These are phyloP conservation scores for Pristionchus mayeri DNA, from an alignment of 2,888 invertebrate species.

Conservation along the genomic window DNA sequence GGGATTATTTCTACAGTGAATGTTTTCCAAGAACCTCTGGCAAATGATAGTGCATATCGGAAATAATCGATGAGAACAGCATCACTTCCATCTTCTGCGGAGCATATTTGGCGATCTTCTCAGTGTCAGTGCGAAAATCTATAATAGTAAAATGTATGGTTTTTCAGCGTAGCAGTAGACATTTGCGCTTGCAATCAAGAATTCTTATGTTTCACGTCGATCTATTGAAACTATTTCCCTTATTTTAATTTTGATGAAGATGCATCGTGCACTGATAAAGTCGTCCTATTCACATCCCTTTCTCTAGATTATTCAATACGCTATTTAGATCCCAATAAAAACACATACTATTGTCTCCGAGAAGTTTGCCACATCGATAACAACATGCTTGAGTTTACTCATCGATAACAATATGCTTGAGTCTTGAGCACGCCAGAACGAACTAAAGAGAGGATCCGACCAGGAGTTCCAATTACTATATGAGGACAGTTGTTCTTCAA, in stretches of 20 bases:
- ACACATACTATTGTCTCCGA: constrained; percentile 89
- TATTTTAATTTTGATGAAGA: no score
- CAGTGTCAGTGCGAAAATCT: neutral
- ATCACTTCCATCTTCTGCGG: neutral
- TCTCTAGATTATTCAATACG: neutral
- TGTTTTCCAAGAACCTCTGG: neutral
- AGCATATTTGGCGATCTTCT: neutral
- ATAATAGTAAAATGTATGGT: no score
- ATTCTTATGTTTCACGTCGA: no score
- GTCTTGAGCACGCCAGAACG: constrained; percentile 92
- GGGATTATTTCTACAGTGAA: no score
- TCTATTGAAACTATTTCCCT: no score
- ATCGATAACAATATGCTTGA: constrained; percentile 84
- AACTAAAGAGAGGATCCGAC: constrained; percentile 93
- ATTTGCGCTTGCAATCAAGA: no score
- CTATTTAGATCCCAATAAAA: neutral
- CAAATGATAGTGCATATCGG: neutral
- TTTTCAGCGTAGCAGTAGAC: no score
- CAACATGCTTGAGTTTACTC: constrained; percentile 81
- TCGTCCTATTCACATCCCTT: no score
- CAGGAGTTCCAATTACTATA: constrained; percentile 98
- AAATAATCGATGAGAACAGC: neutral
- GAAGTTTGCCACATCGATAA: constrained; percentile 99
- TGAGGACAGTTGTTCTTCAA: constrained; percentile 96
- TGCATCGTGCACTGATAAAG: no score